These are phyloP conservation scores for Melanogrammus aeglefinus DNA, from an alignment of 2,797 vertebrate genomes.

Conservation along the genomic window DNA sequence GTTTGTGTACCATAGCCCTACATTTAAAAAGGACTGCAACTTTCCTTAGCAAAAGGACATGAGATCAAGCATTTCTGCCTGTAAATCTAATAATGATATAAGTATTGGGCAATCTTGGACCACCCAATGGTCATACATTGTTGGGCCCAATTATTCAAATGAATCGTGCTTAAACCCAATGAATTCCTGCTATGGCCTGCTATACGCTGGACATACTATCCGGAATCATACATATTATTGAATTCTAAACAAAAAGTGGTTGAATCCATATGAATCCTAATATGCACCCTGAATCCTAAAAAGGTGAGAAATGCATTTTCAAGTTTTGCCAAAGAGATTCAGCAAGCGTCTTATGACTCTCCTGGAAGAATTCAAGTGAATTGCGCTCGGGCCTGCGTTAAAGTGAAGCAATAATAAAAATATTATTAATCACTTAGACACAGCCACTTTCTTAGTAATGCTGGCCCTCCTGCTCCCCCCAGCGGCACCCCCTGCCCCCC, in stretches of 20 bases:
- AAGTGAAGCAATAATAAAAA: neutral
- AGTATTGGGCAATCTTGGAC: neutral
- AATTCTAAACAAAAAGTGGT: neutral
- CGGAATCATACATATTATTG: neutral
- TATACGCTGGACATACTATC: neutral
- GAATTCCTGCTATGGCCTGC: neutral
- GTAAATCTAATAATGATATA: neutral
- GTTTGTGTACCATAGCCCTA: neutral
- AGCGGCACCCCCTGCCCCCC: slow-evolving; percentile 38
- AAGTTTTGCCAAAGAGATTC: neutral
- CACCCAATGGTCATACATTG: no score
- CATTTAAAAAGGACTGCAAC: neutral
- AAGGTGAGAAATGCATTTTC: neutral
- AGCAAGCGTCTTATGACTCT: neutral
- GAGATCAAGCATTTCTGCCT: neutral
- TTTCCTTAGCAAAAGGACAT: slow-evolving; percentile 1
- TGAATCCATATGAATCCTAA: neutral
- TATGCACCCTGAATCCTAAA: no score
- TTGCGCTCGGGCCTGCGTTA: no score
- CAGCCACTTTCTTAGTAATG: slow-evolving; percentile 74
- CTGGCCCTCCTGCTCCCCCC: slow-evolving; percentile 71
- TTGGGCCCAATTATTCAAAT: neutral
- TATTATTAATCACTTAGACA: slow-evolving; percentile 60
- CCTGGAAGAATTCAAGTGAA: neutral
- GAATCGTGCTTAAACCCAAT: neutral